These are phyloP conservation scores for Gambusia affinis DNA, from an alignment of 2,113 vertebrate species.

Conservation along the genomic window DNA sequence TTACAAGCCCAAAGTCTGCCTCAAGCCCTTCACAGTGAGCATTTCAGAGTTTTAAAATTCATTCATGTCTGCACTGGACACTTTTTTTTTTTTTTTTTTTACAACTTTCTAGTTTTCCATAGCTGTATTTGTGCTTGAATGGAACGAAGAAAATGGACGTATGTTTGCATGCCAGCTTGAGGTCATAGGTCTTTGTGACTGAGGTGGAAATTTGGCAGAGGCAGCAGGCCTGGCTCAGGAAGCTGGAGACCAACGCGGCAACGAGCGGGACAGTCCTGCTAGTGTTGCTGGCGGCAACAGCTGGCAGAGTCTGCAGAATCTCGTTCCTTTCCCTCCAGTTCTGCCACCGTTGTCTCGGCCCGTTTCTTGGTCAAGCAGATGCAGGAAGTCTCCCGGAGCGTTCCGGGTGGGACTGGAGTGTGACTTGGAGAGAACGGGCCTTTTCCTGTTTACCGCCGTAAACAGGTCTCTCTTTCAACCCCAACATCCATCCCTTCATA, in stretches of 20 bases:
- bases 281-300: constrained; percentile 27
- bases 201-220: constrained; percentile 56
- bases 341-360: constrained; percentile 24
- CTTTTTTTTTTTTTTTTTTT: background rate
- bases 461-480: constrained; percentile 52
- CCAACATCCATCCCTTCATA: constrained; percentile 18
- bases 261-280: constrained; percentile 23
- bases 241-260: constrained; percentile 37
- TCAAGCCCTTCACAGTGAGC: constrained; percentile 23
- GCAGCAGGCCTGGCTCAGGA: constrained; percentile 14
- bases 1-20: constrained; percentile 42
- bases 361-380: constrained; percentile 29
- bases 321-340: constrained; percentile 39
- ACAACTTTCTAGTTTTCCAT: constrained; percentile 18
- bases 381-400: constrained; percentile 65
- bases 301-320: constrained; percentile 20
- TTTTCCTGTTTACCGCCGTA: constrained; percentile 68
- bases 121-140: constrained; percentile 20
- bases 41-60: constrained; percentile 41
- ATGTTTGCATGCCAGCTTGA: constrained; percentile 35
- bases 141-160: constrained; percentile 29
- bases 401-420: constrained; percentile 30
- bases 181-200: constrained; percentile 15
- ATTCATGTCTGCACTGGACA: constrained; percentile 47
- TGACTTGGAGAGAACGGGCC: constrained; percentile 45